phyloP scores from a whole-genome alignment of 92 coral and sea anemone species.

The Zoanthus sociatus region DNA sequence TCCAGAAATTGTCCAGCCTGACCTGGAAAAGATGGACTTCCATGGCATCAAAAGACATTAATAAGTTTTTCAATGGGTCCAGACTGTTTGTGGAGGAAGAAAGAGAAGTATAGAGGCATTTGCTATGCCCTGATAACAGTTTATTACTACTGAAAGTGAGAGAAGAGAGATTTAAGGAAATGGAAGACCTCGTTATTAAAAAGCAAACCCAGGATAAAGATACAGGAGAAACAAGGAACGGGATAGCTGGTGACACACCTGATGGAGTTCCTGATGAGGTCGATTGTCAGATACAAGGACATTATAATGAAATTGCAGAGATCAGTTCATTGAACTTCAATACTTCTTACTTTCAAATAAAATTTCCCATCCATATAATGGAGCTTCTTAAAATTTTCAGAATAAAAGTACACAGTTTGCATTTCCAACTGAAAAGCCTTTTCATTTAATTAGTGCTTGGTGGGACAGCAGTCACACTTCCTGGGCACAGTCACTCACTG shows the following conservation, averaged over 20 bases:
- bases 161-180: not conserved
- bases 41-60: slow-evolving; percentile 29
- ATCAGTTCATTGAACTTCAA: not conserved
- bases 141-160: slow-evolving; percentile 7
- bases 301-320: slow-evolving; percentile 5
- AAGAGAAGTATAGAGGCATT: slow-evolving; percentile 8
- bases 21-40: slow-evolving; percentile 39
- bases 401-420: not conserved
- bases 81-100: slow-evolving; percentile 34
- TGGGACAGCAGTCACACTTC: too few relatives aligned
- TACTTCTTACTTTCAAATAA: not conserved
- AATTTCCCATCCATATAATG: not conserved
- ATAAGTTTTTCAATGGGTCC: slow-evolving; percentile 34
- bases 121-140: not conserved
- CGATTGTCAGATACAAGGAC: slow-evolving; percentile 9
- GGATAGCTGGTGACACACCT: slow-evolving; percentile 12
- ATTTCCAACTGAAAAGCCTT: not conserved
- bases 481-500: too few relatives aligned
- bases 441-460: too few relatives aligned
- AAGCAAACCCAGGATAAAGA: slow-evolving; percentile 2
- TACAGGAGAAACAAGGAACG: not conserved
- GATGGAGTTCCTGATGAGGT: slow-evolving; percentile 17
- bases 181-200: not conserved
- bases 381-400: not conserved
- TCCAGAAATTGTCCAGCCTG: slow-evolving; percentile 39